A percentile compares a stretch with the other conserved stretches of the same genome.
Conservation (phyloP, 2,797 vertebrate species). For the Chanos chanos region DNA sequence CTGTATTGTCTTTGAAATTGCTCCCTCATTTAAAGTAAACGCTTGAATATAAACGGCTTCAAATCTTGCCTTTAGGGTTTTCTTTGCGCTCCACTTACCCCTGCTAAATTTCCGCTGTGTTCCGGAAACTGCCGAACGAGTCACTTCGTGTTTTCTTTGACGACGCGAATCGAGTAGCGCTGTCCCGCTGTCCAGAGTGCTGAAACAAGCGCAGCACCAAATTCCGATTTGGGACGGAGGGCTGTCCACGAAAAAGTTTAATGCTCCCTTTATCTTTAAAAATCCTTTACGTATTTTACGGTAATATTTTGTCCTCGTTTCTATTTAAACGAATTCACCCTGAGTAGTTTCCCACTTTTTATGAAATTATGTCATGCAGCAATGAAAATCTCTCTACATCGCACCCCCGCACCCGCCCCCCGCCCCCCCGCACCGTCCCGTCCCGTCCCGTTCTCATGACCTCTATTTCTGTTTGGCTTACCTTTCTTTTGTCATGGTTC, state of each 20-base stretch:
- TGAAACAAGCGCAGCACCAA: not conserved
- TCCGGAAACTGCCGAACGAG: not conserved
- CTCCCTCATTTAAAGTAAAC: too few species aligned
- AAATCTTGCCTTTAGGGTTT: not conserved
- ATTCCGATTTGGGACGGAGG: not conserved
- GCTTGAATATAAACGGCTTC: not conserved
- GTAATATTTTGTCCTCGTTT: too few species aligned
- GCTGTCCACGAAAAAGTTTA: not conserved
- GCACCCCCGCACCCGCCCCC: not conserved
- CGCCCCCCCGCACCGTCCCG: not conserved
- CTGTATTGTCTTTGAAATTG: too few species aligned
- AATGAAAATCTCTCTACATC: not conserved
- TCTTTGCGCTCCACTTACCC: not conserved
- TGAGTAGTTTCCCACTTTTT: too few species aligned
- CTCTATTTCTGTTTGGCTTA: slow-evolving; percentile 14
- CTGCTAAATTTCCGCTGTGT: not conserved
- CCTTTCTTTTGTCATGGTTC: not conserved
- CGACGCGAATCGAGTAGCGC: too few species aligned
- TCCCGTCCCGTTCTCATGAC: not conserved
- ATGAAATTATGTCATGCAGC: too few species aligned
- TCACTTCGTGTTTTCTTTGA: not conserved
- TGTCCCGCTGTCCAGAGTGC: not conserved
- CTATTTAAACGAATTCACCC: too few species aligned
- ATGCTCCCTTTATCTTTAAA: too few species aligned
- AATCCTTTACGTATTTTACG: too few species aligned